These are phyloP conservation scores for Plebejus melissa DNA, from an alignment of 2,888 invertebrate genomes.

Conservation along the genomic window DNA sequence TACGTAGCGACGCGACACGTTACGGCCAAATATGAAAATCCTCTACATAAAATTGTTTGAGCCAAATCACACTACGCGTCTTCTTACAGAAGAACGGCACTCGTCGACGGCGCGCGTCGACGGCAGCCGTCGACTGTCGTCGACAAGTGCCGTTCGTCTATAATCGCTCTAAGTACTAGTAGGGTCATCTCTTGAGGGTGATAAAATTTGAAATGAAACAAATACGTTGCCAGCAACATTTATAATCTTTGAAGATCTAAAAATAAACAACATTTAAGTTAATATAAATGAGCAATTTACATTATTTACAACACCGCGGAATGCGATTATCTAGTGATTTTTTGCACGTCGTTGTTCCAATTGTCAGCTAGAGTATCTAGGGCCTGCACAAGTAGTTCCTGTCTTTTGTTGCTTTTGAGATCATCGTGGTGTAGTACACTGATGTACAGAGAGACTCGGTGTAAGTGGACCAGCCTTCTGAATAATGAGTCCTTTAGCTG, in stretches of 20 bases:
- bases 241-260: slow-evolving; percentile 55
- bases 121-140: too few species aligned
- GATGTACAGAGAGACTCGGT: slow-evolving; percentile 59
- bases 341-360: slow-evolving; percentile 55
- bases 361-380: slow-evolving; percentile 52
- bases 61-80: too few species aligned
- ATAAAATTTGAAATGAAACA: slow-evolving; percentile 23
- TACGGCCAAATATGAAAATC: too few species aligned
- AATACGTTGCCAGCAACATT: slow-evolving; percentile 49
- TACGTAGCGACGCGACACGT: too few species aligned
- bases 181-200: too few species aligned
- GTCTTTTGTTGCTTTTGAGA: slow-evolving; percentile 50
- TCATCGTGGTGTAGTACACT: slow-evolving; percentile 59
- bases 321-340: slow-evolving; percentile 47
- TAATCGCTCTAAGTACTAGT: too few species aligned
- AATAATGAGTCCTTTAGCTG: slow-evolving; percentile 57
- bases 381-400: slow-evolving; percentile 48
- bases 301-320: slow-evolving; percentile 60
- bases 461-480: slow-evolving; percentile 62
- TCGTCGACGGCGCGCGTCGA: too few species aligned
- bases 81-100: too few species aligned
- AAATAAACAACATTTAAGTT: slow-evolving; percentile 60
- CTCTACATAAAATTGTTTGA: too few species aligned
- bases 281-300: slow-evolving; percentile 66
- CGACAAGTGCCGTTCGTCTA: too few species aligned